These are phyloP conservation scores for Hylomyscus alleni DNA, from an alignment of 2,797 vertebrate genomes.

Conservation along the genomic window DNA sequence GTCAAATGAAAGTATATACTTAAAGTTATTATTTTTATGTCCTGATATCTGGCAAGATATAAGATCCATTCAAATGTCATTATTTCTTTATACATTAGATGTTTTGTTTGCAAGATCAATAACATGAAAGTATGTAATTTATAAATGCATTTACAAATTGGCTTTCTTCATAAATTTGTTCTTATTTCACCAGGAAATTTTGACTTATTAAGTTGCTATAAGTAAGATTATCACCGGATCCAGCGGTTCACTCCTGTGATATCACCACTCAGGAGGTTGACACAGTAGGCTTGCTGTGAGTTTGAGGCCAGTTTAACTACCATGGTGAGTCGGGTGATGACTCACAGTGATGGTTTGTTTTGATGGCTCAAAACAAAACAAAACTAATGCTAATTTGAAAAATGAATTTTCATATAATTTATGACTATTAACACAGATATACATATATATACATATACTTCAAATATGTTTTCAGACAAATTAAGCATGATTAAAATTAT, in stretches of 20 bases:
- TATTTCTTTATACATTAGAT: background rate
- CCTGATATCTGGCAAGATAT: constrained; percentile 5
- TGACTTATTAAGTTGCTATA: background rate
- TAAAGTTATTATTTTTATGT: background rate
- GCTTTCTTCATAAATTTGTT: background rate
- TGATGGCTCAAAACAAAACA: background rate
- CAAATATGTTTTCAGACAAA: constrained; percentile 46
- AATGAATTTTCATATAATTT: background rate
- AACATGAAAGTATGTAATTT: constrained; percentile 10
- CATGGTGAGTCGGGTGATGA: background rate
- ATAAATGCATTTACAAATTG: constrained; percentile 22
- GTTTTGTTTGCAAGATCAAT: constrained; percentile 41
- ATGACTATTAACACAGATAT: background rate
- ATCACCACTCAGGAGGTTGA: background rate
- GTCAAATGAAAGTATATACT: constrained; percentile 13
- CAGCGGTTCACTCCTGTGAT: background rate
- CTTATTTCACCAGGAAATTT: constrained; percentile 52
- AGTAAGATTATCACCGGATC: constrained; percentile 16
- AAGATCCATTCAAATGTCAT: constrained; percentile 49
- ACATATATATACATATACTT: constrained; percentile 49
- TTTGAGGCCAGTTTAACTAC: background rate
- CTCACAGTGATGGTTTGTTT: background rate
- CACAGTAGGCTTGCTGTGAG: background rate
- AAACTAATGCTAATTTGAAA: background rate
- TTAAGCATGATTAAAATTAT: constrained; percentile 46